Evolutionary conservation across 1,140 invertebrate genomes (phyloP).

Genomic region (Daktulosphaira vitifoliae): DNA sequence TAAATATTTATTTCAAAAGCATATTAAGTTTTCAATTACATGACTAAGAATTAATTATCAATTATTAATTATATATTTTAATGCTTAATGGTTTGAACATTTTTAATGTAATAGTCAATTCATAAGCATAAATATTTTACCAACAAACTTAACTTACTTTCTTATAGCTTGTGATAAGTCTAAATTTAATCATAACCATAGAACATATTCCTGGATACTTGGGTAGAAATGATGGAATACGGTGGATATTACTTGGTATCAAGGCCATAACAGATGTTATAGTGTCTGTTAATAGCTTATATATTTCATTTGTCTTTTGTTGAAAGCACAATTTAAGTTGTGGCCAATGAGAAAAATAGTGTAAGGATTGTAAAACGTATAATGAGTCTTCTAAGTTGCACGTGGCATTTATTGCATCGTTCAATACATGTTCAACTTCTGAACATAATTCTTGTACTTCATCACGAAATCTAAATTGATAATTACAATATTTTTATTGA

Average conservation of each 20-base stretch:
- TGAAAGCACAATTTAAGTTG: background rate
- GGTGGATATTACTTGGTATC: background rate
- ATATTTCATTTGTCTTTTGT: background rate
- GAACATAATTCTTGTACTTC: background rate
- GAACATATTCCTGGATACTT: background rate
- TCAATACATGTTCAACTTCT: background rate
- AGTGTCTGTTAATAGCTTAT: background rate
- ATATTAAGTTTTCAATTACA: no score
- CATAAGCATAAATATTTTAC: background rate
- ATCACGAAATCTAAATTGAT: background rate
- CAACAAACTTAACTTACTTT: background rate
- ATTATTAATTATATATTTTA: no score
- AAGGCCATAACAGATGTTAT: background rate
- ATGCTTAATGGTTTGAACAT: no score
- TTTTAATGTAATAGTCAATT: no score
- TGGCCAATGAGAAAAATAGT: conserved; percentile 2
- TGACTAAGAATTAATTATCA: no score
- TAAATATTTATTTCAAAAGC: background rate
- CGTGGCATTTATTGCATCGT: background rate
- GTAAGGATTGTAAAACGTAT: conserved; percentile 6
- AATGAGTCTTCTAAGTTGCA: background rate
- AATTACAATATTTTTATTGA: no score
- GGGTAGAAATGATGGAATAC: background rate
- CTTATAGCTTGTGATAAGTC: background rate
- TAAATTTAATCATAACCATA: background rate